Evolutionary conservation across 1,140 invertebrate genomes (phyloP).

Genomic region (Hylaeus volcanicus): DNA sequence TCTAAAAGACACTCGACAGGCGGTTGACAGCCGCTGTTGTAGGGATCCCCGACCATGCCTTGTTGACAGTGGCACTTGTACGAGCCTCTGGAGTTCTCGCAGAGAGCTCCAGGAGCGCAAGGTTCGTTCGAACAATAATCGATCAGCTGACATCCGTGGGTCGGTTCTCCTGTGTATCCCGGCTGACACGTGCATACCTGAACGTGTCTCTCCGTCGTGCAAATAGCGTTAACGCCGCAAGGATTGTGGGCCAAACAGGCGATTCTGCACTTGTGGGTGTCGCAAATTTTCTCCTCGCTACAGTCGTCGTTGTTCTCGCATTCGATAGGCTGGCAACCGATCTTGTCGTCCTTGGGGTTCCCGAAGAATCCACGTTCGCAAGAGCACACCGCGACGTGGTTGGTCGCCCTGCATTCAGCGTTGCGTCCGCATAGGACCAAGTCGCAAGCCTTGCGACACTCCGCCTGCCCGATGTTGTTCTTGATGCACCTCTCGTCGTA

Average conservation of each 20-base stretch:
- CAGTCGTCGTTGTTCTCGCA: slow-evolving; percentile 88
- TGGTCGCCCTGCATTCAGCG: slow-evolving; percentile 86
- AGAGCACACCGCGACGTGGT: slow-evolving; percentile 87
- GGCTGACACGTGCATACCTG: slow-evolving; percentile 91
- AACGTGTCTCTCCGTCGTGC: slow-evolving; percentile 88
- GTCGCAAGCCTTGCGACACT: slow-evolving; percentile 87
- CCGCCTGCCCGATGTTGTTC: slow-evolving; percentile 85
- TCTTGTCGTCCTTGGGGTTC: slow-evolving; percentile 86
- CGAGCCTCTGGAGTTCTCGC: slow-evolving; percentile 90
- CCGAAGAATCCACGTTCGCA: slow-evolving; percentile 90
- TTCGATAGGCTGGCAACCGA: slow-evolving; percentile 89
- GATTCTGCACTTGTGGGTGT: slow-evolving; percentile 90
- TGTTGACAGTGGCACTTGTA: slow-evolving; percentile 90
- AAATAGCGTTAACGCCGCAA: slow-evolving; percentile 91
- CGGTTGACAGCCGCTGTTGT: slow-evolving; percentile 88
- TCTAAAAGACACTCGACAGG: slow-evolving; percentile 89
- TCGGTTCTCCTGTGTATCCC: slow-evolving; percentile 90
- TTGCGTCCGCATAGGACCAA: slow-evolving; percentile 89
- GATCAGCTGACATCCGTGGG: slow-evolving; percentile 86
- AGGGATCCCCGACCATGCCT: slow-evolving; percentile 91
- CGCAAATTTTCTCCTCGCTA: slow-evolving; percentile 90
- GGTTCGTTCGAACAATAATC: slow-evolving; percentile 90
- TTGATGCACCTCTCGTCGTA: slow-evolving; percentile 85
- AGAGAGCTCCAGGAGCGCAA: slow-evolving; percentile 91
- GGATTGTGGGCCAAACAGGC: slow-evolving; percentile 90